A percentile compares a stretch with the other conserved stretches of the same genome.
phyloP scores from a whole-genome alignment of 2,797 vertebrate genomes.

The Gorsachius magnificus region DNA sequence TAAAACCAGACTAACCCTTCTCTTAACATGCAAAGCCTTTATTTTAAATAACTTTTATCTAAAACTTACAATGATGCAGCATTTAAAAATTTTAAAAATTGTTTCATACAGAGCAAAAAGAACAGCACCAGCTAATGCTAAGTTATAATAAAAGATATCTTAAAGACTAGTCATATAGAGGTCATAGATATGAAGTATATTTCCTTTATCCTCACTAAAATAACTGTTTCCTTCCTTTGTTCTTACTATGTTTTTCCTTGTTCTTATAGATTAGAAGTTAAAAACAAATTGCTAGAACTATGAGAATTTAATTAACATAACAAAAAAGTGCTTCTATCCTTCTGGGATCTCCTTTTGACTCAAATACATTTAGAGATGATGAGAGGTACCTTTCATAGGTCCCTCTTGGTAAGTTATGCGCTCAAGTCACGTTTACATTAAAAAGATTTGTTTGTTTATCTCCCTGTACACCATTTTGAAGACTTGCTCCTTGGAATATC shows the following conservation, averaged over 20 bases:
- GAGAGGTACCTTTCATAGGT: background rate
- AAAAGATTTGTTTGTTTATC: constrained; percentile 17
- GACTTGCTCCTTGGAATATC: constrained; percentile 33
- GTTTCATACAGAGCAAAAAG: background rate
- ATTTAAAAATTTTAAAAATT: background rate
- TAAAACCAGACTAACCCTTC: background rate
- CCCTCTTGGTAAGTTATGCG: constrained; percentile 3
- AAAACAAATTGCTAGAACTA: background rate
- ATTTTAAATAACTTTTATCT: background rate
- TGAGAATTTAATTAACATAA: constrained; percentile 17
- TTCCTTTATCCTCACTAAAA: background rate
- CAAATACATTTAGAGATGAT: constrained; percentile 26
- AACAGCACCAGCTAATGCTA: background rate
- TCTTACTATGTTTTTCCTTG: background rate
- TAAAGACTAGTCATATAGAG: background rate
- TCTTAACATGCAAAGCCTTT: background rate
- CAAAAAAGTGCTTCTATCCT: background rate
- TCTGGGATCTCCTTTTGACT: background rate
- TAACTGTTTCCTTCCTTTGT: background rate
- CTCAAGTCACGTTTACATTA: constrained; percentile 8
- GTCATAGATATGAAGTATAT: background rate
- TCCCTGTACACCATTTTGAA: constrained; percentile 10
- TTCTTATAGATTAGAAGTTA: background rate
- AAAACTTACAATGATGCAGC: background rate
- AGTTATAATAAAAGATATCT: background rate